Conservation (phyloP, 2,113 vertebrate genomes). For the Sylvietta virens region DNA sequence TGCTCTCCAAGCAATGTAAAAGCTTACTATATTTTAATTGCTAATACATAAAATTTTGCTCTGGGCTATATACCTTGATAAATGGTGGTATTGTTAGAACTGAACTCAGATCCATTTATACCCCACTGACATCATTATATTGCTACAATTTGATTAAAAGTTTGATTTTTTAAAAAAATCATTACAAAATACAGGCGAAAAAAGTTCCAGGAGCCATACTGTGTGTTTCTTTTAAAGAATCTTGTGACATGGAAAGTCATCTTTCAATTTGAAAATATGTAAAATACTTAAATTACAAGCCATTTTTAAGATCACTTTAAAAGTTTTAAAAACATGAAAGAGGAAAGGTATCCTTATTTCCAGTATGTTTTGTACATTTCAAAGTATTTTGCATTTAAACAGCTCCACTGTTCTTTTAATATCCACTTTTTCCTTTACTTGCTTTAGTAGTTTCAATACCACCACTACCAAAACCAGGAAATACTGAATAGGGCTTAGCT, state of each 20-base stretch:
- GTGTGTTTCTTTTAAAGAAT: not conserved
- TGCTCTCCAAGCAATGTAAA: not conserved
- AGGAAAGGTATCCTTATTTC: not conserved
- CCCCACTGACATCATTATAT: not conserved
- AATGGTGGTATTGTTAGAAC: not conserved
- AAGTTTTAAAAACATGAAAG: not conserved
- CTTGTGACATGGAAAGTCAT: not conserved
- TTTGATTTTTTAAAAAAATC: not conserved
- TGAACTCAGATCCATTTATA: not conserved
- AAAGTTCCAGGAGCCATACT: not conserved
- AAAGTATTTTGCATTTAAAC: not conserved
- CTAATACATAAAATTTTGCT: not conserved
- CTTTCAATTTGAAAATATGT: not conserved
- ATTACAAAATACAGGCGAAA: not conserved
- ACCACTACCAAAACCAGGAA: not conserved
- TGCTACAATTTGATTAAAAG: not conserved
- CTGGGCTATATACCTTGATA: not conserved
- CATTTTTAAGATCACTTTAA: not conserved
- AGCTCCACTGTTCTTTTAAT: not conserved
- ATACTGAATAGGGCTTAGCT: not conserved
- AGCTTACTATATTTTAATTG: not conserved
- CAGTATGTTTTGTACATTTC: not conserved
- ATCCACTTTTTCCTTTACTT: not conserved
- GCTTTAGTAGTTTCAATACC: not conserved
- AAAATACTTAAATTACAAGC: not conserved